Conservation (phyloP, 2,113 vertebrate genomes). For the Triplophysa rosa region DNA sequence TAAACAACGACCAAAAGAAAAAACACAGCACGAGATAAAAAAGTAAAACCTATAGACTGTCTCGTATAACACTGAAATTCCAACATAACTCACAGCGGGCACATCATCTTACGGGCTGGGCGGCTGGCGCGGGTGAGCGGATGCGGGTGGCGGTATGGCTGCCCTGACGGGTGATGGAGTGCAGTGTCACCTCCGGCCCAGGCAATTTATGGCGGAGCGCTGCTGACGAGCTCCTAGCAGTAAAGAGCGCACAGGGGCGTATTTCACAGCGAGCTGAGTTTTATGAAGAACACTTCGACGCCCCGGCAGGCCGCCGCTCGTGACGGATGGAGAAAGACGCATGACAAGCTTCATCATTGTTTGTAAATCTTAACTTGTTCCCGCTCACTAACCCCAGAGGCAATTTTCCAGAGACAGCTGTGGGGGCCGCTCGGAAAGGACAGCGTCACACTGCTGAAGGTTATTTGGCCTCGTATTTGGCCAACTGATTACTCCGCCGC, state of each 20-base stretch:
- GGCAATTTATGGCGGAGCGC: conserved; percentile 96
- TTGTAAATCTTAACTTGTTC: conserved; percentile 99
- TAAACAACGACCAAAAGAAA: conserved; percentile 56
- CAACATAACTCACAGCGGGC: conserved; percentile 93
- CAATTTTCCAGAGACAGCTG: conserved; percentile 99
- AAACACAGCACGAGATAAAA: conserved; percentile 52
- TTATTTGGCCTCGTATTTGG: conserved; percentile 97
- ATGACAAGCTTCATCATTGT: conserved; percentile 99
- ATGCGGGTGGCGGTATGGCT: conserved; percentile 48
- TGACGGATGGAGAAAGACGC: conserved; percentile 99
- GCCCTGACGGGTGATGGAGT: conserved; percentile 88
- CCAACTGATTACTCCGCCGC: conserved; percentile 77
- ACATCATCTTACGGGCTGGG: conserved; percentile 85
- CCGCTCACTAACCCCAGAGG: conserved; percentile 99
- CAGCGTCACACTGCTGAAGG: conserved; percentile 97
- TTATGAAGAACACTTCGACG: conserved; percentile 99
- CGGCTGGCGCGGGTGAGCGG: conserved; percentile 21
- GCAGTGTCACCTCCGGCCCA: conserved; percentile 93
- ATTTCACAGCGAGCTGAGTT: conserved; percentile 99
- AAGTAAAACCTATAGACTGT: conserved; percentile 76
- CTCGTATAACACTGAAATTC: conserved; percentile 90
- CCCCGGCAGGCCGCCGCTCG: conserved; percentile 87
- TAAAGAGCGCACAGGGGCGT: conserved; percentile 98
- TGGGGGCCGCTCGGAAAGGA: conserved; percentile 77
- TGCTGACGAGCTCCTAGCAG: conserved; percentile 97